These are phyloP conservation scores for Cheilosia scutellata DNA, from an alignment of 2,888 invertebrate species.

Conservation along the genomic window DNA sequence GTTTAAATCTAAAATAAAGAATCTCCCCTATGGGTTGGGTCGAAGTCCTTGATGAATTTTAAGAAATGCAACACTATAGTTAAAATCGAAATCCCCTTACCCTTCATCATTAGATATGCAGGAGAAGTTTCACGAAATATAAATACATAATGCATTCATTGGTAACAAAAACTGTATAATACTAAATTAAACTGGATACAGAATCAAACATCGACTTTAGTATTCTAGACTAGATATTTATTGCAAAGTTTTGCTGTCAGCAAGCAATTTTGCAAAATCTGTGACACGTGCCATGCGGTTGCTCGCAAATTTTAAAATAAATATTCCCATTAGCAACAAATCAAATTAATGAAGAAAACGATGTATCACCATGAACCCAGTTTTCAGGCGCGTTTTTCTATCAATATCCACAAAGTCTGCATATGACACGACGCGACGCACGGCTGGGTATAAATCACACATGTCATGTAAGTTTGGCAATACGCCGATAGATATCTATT, in stretches of 20 bases:
- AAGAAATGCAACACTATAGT: no score
- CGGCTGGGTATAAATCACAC: background rate
- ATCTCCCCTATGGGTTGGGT: no score
- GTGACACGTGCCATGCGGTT: slow-evolving; percentile 67
- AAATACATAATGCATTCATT: no score
- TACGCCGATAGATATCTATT: slow-evolving; percentile 25
- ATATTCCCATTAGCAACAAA: slow-evolving; percentile 66
- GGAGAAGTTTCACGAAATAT: no score
- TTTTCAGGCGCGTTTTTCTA: slow-evolving; percentile 37
- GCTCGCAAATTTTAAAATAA: slow-evolving; percentile 54
- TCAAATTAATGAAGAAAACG: slow-evolving; percentile 50
- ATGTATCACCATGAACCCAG: slow-evolving; percentile 25
- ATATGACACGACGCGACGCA: background rate
- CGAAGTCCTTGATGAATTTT: no score
- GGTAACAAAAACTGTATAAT: background rate
- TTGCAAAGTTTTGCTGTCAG: slow-evolving; percentile 37
- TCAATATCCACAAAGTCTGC: slow-evolving; percentile 2
- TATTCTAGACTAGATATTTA: slow-evolving; percentile 4
- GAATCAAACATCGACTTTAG: background rate
- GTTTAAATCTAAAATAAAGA: no score
- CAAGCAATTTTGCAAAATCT: slow-evolving; percentile 64
- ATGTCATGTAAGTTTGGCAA: background rate
- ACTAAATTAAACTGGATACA: background rate
- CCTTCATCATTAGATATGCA: no score
- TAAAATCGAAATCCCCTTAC: no score